These are phyloP conservation scores for Lepetodrilus schrolli DNA, from an alignment of 2,888 invertebrate species.

Conservation along the genomic window DNA sequence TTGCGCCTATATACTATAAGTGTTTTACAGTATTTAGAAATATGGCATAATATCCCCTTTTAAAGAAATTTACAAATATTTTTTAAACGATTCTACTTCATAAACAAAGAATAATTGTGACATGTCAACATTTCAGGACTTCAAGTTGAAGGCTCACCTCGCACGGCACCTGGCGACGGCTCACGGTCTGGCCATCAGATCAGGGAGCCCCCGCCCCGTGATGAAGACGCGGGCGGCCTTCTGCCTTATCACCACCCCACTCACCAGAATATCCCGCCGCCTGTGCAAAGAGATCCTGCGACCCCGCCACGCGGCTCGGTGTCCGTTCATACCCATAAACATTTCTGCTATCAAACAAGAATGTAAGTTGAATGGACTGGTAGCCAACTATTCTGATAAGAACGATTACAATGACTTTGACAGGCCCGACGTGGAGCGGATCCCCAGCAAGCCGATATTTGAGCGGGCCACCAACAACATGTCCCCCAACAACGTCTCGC, in stretches of 20 bases:
- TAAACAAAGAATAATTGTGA: no score
- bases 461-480: slow-evolving; percentile 21
- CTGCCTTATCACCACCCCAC: slow-evolving; percentile 92
- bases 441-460: slow-evolving; percentile 9
- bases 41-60: no score
- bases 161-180: slow-evolving; percentile 94
- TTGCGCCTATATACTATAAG: no score
- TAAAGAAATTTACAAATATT: no score
- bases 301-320: slow-evolving; percentile 90
- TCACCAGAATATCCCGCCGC: slow-evolving; percentile 91
- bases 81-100: no score
- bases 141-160: slow-evolving; percentile 94
- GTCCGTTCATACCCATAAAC: slow-evolving; percentile 83
- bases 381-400: slow-evolving; percentile 13
- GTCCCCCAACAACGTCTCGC: slow-evolving; percentile 9
- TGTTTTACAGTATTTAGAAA: no score
- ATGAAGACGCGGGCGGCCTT: slow-evolving; percentile 98
- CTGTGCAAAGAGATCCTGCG: slow-evolving; percentile 86
- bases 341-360: slow-evolving; percentile 87
- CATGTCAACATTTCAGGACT: slow-evolving; percentile 79
- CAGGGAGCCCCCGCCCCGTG: slow-evolving; percentile 90
- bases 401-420: slow-evolving; percentile 26
- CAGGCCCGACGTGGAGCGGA: slow-evolving; percentile 8
- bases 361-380: slow-evolving; percentile 78
- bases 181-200: slow-evolving; percentile 85